Percentiles rank a stretch among this genome's conserved stretches.
These are phyloP conservation scores for Tipula helvola DNA, from an alignment of 2,888 invertebrate species.

Conservation along the genomic window DNA sequence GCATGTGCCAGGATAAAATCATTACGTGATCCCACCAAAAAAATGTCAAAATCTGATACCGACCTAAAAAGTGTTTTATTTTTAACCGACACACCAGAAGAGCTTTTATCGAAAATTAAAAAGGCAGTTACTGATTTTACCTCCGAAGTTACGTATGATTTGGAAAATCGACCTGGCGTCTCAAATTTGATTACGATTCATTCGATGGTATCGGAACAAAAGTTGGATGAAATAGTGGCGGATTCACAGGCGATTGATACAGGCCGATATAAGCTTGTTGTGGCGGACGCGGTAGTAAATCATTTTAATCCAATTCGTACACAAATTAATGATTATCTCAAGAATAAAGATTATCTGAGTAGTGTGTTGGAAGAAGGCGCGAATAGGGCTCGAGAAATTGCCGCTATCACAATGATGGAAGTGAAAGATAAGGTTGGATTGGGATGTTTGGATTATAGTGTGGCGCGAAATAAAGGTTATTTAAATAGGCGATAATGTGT, in stretches of 20 bases:
- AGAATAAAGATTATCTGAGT: conserved; percentile 49
- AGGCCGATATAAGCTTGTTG: conserved; percentile 57
- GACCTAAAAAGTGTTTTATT: conserved; percentile 68
- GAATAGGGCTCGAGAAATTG: conserved; percentile 47
- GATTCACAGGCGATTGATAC: conserved; percentile 57
- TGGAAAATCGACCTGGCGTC: conserved; percentile 68
- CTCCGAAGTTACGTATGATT: conserved; percentile 72
- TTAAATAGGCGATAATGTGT: background rate
- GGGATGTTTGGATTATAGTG: conserved; percentile 16
- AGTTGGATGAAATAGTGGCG: conserved; percentile 53
- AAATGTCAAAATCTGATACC: conserved; percentile 96
- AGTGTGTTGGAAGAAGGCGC: conserved; percentile 49
- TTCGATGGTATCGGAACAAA: conserved; percentile 54
- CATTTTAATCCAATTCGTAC: conserved; percentile 56
- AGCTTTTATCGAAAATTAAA: conserved; percentile 58
- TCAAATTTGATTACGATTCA: conserved; percentile 80
- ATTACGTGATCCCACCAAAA: conserved; percentile 72
- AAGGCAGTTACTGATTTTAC: conserved; percentile 86
- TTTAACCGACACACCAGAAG: conserved; percentile 60
- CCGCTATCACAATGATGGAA: conserved; percentile 48
- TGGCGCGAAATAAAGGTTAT: background rate
- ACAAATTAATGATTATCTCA: conserved; percentile 42
- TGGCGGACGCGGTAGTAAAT: conserved; percentile 61
- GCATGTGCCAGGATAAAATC: conserved; percentile 59
- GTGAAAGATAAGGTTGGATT: conserved; percentile 49